A percentile compares a stretch with the other conserved stretches of the same genome.
phyloP scores from a whole-genome alignment of 2,113 vertebrate species.

The Ariopsis seemanni region DNA sequence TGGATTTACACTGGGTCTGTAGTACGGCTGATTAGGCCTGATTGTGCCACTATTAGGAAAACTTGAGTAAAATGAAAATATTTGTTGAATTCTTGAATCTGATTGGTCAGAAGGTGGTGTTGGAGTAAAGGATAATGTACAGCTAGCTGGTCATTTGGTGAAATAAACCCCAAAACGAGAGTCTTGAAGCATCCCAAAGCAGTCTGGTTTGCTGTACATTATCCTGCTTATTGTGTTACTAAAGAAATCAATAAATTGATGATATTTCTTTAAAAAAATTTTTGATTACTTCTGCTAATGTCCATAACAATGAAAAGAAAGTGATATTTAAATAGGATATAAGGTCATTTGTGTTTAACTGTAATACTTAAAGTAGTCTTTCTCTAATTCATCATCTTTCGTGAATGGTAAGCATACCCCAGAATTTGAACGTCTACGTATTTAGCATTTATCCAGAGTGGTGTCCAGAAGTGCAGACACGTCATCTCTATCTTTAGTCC shows the following conservation, averaged over 20 bases:
- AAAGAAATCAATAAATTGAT: no score
- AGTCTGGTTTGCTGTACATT: no score
- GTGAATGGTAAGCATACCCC: not conserved
- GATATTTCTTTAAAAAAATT: no score
- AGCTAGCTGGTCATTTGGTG: no score
- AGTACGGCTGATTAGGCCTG: not conserved
- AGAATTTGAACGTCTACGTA: not conserved
- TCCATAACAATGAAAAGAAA: not conserved
- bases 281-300: no score
- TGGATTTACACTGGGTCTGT: not conserved
- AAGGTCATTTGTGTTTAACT: not conserved
- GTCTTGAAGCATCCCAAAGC: no score
- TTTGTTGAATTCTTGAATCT: not conserved
- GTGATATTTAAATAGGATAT: not conserved
- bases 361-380: not conserved
- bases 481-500: not conserved
- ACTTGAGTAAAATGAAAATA: not conserved
- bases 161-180: no score
- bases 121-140: no score
- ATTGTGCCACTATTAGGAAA: not conserved
- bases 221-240: no score
- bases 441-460: not conserved
- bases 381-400: not conserved
- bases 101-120: not conserved
- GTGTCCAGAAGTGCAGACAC: not conserved